phyloP scores from a whole-genome alignment of 2,797 vertebrate species.

The Thamnophis elegans region DNA sequence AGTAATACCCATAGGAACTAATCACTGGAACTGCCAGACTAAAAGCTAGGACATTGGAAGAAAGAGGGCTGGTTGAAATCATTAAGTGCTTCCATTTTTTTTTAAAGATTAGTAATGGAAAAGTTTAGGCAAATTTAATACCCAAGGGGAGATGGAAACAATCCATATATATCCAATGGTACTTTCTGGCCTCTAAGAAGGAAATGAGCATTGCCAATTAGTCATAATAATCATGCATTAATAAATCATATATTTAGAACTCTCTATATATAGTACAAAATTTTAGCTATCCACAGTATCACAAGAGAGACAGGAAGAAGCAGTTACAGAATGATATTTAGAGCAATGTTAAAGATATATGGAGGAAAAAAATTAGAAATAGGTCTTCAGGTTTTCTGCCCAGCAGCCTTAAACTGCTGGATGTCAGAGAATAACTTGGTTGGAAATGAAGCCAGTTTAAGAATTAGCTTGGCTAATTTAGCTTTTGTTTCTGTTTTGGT shows the following conservation, averaged over 20 bases:
- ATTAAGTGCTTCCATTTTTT: neutral
- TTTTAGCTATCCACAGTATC: neutral
- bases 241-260: neutral
- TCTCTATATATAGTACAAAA: neutral
- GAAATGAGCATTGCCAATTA: neutral
- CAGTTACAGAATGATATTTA: neutral
- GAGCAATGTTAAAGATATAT: neutral
- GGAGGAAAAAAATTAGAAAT: neutral
- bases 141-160: neutral
- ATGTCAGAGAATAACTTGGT: neutral
- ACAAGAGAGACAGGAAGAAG: neutral
- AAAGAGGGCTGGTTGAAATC: neutral
- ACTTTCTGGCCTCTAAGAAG: neutral
- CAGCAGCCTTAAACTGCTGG: neutral
- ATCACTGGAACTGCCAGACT: neutral
- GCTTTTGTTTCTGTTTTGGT: neutral
- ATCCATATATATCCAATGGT: neutral
- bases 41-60: neutral
- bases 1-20: neutral
- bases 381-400: neutral
- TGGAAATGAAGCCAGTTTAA: neutral
- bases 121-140: neutral
- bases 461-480: neutral
- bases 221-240: neutral
- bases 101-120: constrained; percentile 10